Evolutionary conservation across 2,797 vertebrate species (phyloP).

Genomic region (Oreortyx pictus): DNA sequence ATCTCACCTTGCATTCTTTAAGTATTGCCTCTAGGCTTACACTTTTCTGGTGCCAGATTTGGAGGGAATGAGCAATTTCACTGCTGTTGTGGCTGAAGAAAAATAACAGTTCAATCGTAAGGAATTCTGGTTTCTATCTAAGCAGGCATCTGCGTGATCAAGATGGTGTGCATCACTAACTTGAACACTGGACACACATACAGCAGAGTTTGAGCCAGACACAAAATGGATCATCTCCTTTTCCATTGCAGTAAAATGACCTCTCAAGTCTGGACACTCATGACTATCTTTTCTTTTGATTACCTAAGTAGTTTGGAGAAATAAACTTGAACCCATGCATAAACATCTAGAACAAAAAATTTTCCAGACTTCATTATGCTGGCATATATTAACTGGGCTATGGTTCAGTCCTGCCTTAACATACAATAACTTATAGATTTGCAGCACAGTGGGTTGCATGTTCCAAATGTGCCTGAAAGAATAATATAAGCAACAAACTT

Average conservation of each 20-base stretch:
- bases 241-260: slow-evolving; percentile 6
- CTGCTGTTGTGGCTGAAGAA: neutral
- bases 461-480: neutral
- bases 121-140: slow-evolving; percentile 11
- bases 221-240: neutral
- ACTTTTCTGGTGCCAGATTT: neutral
- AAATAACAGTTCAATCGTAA: neutral
- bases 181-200: neutral
- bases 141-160: neutral
- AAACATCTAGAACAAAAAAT: neutral
- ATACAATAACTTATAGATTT: neutral
- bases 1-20: slow-evolving; percentile 17
- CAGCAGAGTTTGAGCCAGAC: neutral
- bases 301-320: neutral
- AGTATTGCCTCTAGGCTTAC: neutral
- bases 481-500: neutral
- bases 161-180: neutral
- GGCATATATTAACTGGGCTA: neutral
- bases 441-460: neutral
- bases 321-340: neutral
- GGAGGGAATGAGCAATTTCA: neutral
- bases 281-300: neutral
- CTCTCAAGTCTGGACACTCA: neutral
- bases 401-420: neutral
- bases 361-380: neutral